Evolutionary conservation across 2,888 invertebrate genomes (phyloP), one percentile per base, ranked within the genome.

Genomic region (Machimus atricapillus): DNA sequence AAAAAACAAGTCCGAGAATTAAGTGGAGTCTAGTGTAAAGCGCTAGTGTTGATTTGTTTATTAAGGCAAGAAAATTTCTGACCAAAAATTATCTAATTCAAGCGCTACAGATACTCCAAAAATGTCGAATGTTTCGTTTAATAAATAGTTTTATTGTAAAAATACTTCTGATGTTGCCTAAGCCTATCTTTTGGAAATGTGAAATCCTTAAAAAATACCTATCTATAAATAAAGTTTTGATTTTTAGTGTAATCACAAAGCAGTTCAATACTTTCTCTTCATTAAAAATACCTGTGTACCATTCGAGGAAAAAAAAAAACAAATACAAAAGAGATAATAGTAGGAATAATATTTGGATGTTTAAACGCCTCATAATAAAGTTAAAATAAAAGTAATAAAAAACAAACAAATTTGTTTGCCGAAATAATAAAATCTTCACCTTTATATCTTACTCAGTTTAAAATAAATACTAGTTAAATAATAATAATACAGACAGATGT

Each of bases 391-490:
- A 66, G 19, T 76, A n/a, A 37, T 34, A 46, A 46, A 81, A 81
- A 34, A 81, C 82, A 58, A 66, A 79, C 79, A 31, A n/a, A 27
- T 52, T 8, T 31, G n/a, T 37, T 58, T 81, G 81, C n/a, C 7
- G 31, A 56, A 82, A 82, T 27, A 66, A 66, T 82, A 82, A 82
- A 82, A 27, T 82, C 34, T 82, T 82, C 82, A 52, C 23, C 40
- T 40, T 82, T 34, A 31, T 43, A 43, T 87, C 73, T 81, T 82
- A 81, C 27, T 87, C 56, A 43, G 46, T 87, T 88, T 88, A 88
- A 88, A 88, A 87, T 88, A 88, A 88, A 88, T 87, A 88, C 79
- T 88, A 81, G 85, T 88, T 88, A 88, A 88, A 88, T 88, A 88
- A 88, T 87, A 66, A 66, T 66, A 66, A 66, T 66, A 87, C 83